Conservation (phyloP, 2,113 vertebrate genomes). For the Phylloscopus whistleri region DNA sequence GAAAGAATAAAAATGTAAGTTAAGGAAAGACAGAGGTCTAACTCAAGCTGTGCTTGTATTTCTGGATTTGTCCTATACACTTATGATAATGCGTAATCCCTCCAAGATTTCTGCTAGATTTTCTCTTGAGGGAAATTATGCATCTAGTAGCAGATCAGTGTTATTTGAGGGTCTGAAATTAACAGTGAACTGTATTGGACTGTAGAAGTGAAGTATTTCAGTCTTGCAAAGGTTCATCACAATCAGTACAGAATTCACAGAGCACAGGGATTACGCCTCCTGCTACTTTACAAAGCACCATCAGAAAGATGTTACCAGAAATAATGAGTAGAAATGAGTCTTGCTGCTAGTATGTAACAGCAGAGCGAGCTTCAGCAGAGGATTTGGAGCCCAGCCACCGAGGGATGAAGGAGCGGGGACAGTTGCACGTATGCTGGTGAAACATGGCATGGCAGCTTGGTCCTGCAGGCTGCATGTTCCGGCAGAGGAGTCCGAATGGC, state of each 20-base stretch:
- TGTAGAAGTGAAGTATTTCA: background rate
- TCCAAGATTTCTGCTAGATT: background rate
- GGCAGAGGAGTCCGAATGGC: background rate
- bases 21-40: background rate
- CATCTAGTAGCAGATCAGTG: background rate
- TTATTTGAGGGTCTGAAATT: background rate
- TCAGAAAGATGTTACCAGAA: background rate
- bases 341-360: background rate
- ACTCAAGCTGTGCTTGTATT: background rate
- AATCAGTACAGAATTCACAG: background rate
- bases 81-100: background rate
- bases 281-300: background rate
- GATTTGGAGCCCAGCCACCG: background rate
- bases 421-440: background rate
- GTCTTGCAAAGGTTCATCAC: background rate
- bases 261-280: background rate
- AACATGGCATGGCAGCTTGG: background rate
- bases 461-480: background rate
- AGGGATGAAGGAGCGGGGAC: background rate
- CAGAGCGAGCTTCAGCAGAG: background rate
- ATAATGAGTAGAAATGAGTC: background rate
- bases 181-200: background rate
- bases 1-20: background rate
- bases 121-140: background rate
- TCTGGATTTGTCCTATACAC: background rate